These are phyloP conservation scores for Choristoneura rosaceana DNA, from an alignment of 2,888 invertebrate genomes.

Conservation along the genomic window DNA sequence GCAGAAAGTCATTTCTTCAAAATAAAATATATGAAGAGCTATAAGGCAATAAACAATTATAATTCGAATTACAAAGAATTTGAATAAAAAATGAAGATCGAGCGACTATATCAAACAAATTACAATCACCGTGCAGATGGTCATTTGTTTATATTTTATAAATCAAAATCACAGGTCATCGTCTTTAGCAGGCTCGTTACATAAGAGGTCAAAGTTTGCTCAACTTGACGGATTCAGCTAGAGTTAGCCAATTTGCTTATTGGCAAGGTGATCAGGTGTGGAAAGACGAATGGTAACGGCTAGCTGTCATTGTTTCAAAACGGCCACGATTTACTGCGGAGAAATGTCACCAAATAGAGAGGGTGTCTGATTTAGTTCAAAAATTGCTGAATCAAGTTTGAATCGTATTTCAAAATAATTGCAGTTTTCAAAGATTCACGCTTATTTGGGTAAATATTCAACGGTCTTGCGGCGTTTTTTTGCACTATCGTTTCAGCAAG, in stretches of 20 bases:
- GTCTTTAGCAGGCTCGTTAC: constrained; percentile 39
- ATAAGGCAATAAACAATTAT: too few species aligned
- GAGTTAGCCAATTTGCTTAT: constrained; percentile 48
- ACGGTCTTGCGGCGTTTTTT: too few species aligned
- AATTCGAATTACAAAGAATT: neutral
- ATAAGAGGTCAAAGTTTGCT: constrained; percentile 59
- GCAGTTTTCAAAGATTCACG: too few species aligned
- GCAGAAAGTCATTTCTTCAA: too few species aligned
- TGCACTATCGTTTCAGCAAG: too few species aligned
- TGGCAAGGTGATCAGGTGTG: constrained; percentile 38
- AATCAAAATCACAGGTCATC: constrained; percentile 18
- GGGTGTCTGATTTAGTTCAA: too few species aligned
- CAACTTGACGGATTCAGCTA: constrained; percentile 50
- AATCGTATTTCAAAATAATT: too few species aligned
- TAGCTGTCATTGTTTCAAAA: constrained; percentile 35
- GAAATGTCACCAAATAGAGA: neutral
- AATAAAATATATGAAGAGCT: too few species aligned
- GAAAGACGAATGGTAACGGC: constrained; percentile 28
- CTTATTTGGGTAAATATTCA: too few species aligned
- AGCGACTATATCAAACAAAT: neutral
- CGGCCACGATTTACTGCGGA: constrained; percentile 2
- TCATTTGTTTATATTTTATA: constrained; percentile 24
- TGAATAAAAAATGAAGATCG: neutral
- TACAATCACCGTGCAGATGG: neutral
- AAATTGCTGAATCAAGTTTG: too few species aligned